Evolutionary conservation across 2,888 invertebrate genomes (phyloP), one percentile per base, ranked within the genome.

Genomic region (Eristalis pertinax): DNA sequence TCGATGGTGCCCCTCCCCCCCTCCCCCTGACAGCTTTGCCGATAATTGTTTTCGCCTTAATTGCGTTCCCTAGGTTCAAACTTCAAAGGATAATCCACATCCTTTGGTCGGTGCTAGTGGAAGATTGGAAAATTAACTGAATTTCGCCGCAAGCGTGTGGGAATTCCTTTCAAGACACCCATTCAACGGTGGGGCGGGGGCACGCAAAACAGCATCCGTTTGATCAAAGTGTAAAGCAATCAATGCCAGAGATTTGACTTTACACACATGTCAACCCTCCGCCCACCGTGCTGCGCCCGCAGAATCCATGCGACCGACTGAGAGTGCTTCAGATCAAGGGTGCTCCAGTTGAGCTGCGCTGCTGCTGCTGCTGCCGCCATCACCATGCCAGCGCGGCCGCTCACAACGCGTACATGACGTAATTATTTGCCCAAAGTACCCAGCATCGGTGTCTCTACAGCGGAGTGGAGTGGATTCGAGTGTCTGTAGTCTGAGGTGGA

Each of bases 331-430:
- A 32, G 64, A 38, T 63, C 26, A 58, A 72, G 75, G 65, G 38
- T 29, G 29, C 68, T 79, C 29, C 32, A 29, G 43, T 50, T 69
- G 72, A 85, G 63, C 24, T 4, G 19, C 43, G 43, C 43, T 43
- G 43, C 43, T n/a, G n/a, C 50, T 43, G 43, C n/a, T 41, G 43
- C n/a, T 43, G 15, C 15, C 15, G 13, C 15, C 43, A 43, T 4
- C 41, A n/a, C 41, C 50, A 5, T 4, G n/a, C n/a, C n/a, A n/a
- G n/a, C n/a, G 19, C 50, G 67, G 56, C 50, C 65, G 72, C 73
- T 81, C 81, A 81, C 77, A 81, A 63, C 76, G 73, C 64, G 84
- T 73, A 73, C 63, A 85, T 77, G 81, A 68, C 76, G 69, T 82
- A 77, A 85, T 85, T 77, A 73, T 60, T 60, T 68, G 50, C 76